These are phyloP conservation scores for Sus cebifrons DNA, from an alignment of 2,797 vertebrate species.

Conservation along the genomic window DNA sequence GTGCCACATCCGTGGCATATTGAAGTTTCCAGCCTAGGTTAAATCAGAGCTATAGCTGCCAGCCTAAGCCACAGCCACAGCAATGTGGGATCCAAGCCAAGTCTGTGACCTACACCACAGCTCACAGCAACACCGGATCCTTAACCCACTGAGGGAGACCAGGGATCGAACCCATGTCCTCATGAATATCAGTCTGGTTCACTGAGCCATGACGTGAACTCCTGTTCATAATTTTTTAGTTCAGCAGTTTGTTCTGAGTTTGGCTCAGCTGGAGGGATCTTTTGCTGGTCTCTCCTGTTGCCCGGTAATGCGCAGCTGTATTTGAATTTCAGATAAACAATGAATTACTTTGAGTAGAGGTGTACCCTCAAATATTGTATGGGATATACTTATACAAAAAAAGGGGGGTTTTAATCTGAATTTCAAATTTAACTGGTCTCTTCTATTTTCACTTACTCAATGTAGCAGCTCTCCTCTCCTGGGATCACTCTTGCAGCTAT, in stretches of 20 bases:
- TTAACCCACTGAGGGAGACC: no score
- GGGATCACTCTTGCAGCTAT: not conserved
- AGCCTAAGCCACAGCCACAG: no score
- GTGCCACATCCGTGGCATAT: no score
- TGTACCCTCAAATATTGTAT: not conserved
- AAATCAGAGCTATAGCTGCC: no score
- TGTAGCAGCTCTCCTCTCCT: not conserved
- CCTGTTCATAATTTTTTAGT: not conserved
- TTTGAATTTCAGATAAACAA: not conserved
- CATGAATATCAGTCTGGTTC: no score
- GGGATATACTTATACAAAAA: not conserved
- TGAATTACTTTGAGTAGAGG: not conserved
- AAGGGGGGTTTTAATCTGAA: not conserved
- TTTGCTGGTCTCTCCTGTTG: not conserved
- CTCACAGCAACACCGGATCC: no score
- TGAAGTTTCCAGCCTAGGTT: no score
- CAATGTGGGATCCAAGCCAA: no score
- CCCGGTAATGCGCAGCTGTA: not conserved
- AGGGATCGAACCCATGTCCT: no score
- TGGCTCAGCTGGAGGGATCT: not conserved
- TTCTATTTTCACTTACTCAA: not conserved
- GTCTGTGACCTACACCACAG: no score
- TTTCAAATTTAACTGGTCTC: not conserved
- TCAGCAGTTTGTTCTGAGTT: not conserved
- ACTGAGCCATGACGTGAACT: no score